phyloP scores from a whole-genome alignment of 1,140 invertebrate species.

The Physella acuta region DNA sequence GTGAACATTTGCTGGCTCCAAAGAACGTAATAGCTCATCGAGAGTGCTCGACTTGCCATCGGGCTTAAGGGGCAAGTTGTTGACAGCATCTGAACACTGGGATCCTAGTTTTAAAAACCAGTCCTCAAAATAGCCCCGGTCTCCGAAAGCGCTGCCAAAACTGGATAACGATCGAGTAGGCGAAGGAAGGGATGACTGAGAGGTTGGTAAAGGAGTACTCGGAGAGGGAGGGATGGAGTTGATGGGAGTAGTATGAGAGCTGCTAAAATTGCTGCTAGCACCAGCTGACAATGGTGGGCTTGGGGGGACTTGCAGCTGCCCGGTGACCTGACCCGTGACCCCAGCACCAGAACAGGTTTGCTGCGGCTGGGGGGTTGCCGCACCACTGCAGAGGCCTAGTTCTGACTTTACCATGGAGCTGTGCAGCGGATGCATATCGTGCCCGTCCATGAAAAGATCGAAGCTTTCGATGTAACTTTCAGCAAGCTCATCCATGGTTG shows the following conservation, averaged over 20 bases:
- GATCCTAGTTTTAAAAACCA: constrained; percentile 25
- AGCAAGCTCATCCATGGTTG: constrained; percentile 40
- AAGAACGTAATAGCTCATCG: constrained; percentile 16
- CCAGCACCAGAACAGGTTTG: constrained; percentile 25
- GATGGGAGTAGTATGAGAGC: constrained; percentile 8
- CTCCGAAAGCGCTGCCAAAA: constrained; percentile 26
- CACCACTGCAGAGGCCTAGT: constrained; percentile 22
- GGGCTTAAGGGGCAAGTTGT: not conserved
- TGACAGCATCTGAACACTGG: constrained; percentile 17
- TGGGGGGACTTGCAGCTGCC: constrained; percentile 15
- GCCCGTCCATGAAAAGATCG: constrained; percentile 48
- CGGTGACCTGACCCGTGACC: constrained; percentile 27
- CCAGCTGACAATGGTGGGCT: constrained; percentile 26
- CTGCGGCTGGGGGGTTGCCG: constrained; percentile 23
- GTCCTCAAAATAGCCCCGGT: constrained; percentile 26
- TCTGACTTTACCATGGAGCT: constrained; percentile 31
- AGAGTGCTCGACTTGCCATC: constrained; percentile 5
- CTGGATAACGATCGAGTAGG: constrained; percentile 22
- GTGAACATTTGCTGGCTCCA: constrained; percentile 1
- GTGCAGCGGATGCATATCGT: constrained; percentile 42
- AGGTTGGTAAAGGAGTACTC: constrained; percentile 12
- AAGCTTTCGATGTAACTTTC: constrained; percentile 53
- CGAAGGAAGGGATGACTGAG: constrained; percentile 18
- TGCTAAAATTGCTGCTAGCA: constrained; percentile 4
- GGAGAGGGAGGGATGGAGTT: constrained; percentile 24